Base-by-base conservation (phyloP, 2,888 invertebrate genomes). In the Drosophila dives region DNA sequence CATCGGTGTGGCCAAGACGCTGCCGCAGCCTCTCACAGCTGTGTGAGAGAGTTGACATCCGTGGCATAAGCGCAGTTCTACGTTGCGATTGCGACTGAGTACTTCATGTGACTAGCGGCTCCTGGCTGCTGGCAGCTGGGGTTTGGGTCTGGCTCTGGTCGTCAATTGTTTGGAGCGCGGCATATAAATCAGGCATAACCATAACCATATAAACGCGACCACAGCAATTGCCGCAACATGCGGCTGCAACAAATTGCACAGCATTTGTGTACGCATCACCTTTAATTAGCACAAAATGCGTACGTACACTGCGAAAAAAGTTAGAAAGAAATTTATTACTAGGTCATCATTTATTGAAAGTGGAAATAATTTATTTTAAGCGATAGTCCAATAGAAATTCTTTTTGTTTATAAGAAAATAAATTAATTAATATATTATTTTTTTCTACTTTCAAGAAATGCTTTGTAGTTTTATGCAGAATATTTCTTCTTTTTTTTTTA, bases 211-310 rank as follows among this genome's bases (percentile, higher is more conserved):
- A 78, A 65, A 81, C 58, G 72, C 65, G 70, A 76, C 83, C 80
- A 85, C 91, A 91, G 91, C 91, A 91, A 91, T 91, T 91, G 91
- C 85, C 80, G 86, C 84, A 89, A 91, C 90, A 87, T 77, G 90
- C 73, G 75, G 79, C 78, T 76, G 82, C 90, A 84, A 85, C 89
- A 90, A 91, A 91, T 91, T 91, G 89, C 74, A 49, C 74, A 49
- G 55, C 50, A 26, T 63, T 61, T 61, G 56, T 56, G 56, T 56
- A 56, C 56, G 70, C 65, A 79, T 59, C 67, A 65, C 36, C 58
- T 64, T 83, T 88, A 88, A 83, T 83, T 88, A 83, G 82, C 83
- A 26, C 64, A 34, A 34, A 54, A 51, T 34, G 68, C 17, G n/a
- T 29, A 10, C 0, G 20, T 49, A 42, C 54, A 56, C 56, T 42